phyloP scores from a whole-genome alignment of 2,113 vertebrate genomes.

The Cnemophilus loriae region DNA sequence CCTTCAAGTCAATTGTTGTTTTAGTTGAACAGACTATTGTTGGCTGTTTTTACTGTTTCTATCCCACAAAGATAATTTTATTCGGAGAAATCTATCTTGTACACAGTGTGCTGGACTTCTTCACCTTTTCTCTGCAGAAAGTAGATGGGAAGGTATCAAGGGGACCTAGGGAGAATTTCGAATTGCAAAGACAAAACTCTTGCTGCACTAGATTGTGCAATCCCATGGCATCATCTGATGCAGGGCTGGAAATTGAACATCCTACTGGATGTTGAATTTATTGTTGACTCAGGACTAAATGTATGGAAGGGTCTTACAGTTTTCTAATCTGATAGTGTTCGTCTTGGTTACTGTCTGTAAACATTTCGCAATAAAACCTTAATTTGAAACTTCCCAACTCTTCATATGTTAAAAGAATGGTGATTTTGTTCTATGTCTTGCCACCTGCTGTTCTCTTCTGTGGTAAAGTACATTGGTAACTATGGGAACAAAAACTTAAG shows the following conservation, averaged over 20 bases:
- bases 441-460: slow-evolving; percentile 36
- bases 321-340: neutral
- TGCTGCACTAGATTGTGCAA: neutral
- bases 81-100: neutral
- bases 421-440: neutral
- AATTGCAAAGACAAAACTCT: neutral
- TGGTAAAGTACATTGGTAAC: slow-evolving; percentile 47
- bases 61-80: neutral
- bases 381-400: neutral
- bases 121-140: neutral
- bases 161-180: neutral
- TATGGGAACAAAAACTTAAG: slow-evolving; percentile 65
- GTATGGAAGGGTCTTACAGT: neutral
- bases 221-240: neutral
- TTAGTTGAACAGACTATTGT: neutral
- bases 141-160: neutral
- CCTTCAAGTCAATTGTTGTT: neutral
- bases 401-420: neutral
- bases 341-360: neutral
- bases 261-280: neutral
- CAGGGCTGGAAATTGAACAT: neutral
- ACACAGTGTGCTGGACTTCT: neutral
- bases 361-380: neutral
- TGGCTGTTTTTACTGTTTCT: neutral
- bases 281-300: neutral